Evolutionary conservation across 1,140 invertebrate species (phyloP).

Genomic region (Limonius californicus): DNA sequence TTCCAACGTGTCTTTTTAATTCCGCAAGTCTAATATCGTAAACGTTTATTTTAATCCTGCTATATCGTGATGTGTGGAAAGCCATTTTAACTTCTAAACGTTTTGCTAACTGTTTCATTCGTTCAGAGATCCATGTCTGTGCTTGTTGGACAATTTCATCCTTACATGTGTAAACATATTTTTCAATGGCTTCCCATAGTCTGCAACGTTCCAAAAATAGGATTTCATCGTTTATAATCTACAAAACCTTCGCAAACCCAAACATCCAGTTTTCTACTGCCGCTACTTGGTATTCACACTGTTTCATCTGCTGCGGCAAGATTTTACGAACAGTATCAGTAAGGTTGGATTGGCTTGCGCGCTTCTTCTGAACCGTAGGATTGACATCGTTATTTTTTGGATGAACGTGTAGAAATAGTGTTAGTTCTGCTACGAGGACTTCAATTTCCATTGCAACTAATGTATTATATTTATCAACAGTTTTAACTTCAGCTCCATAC

Average conservation of each 20-base stretch:
- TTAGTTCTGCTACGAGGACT: not conserved
- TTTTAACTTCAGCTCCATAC: not conserved
- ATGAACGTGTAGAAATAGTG: not conserved
- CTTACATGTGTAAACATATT: not conserved
- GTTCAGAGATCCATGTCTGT: not conserved
- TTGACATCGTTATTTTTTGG: not conserved
- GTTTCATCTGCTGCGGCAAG: not conserved
- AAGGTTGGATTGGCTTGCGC: too few species aligned
- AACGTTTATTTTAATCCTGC: conserved; percentile 6
- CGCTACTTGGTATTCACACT: not conserved
- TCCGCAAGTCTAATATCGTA: conserved; percentile 20
- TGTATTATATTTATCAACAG: not conserved
- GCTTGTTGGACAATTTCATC: not conserved
- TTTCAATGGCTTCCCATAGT: conserved; percentile 8
- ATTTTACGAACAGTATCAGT: not conserved
- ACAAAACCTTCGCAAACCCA: not conserved
- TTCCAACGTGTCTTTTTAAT: conserved; percentile 8
- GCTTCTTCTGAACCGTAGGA: not conserved
- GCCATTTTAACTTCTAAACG: conserved; percentile 6
- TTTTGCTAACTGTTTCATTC: not conserved
- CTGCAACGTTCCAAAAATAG: too few species aligned
- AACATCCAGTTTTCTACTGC: conserved; percentile 12
- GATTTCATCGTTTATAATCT: not conserved
- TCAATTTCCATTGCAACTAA: not conserved
- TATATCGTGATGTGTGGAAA: conserved; percentile 7